Evolutionary conservation across 2,888 invertebrate species (phyloP).

Genomic region (Trachelus stipa): DNA sequence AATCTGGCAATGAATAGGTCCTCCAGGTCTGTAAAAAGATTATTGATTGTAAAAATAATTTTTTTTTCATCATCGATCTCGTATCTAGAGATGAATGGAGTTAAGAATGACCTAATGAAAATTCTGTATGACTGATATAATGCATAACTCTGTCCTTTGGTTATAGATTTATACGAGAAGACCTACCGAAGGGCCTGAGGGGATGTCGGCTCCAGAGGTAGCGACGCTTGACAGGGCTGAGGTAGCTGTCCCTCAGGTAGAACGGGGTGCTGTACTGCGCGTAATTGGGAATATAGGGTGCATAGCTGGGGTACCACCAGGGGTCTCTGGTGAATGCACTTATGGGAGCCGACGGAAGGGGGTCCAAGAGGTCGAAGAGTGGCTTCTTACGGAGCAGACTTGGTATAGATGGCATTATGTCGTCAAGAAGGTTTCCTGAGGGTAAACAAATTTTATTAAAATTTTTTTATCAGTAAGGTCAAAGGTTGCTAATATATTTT

Average conservation of each 20-base stretch:
- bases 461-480: background rate
- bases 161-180: background rate
- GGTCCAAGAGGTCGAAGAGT: slow-evolving; percentile 79
- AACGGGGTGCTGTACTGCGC: slow-evolving; percentile 80
- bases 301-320: slow-evolving; percentile 89
- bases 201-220: slow-evolving; percentile 94
- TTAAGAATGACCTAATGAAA: background rate
- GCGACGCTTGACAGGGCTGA: slow-evolving; percentile 91
- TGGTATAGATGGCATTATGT: slow-evolving; percentile 45
- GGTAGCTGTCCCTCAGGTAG: slow-evolving; percentile 87
- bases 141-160: background rate
- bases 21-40: slow-evolving; percentile 42
- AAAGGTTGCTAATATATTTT: background rate
- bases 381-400: slow-evolving; percentile 68
- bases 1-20: slow-evolving; percentile 35
- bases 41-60: background rate
- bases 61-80: background rate
- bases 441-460: background rate
- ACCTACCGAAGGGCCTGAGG: slow-evolving; percentile 90
- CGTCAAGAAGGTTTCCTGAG: slow-evolving; percentile 56
- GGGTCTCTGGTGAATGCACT: slow-evolving; percentile 88
- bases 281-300: slow-evolving; percentile 76
- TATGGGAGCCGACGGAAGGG: slow-evolving; percentile 81
- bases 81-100: rapidly evolving
- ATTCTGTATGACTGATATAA: background rate